A percentile compares a stretch with the other conserved stretches of the same genome.
phyloP scores from a whole-genome alignment of 2,888 invertebrate species.

The Acanthopleura granulata region DNA sequence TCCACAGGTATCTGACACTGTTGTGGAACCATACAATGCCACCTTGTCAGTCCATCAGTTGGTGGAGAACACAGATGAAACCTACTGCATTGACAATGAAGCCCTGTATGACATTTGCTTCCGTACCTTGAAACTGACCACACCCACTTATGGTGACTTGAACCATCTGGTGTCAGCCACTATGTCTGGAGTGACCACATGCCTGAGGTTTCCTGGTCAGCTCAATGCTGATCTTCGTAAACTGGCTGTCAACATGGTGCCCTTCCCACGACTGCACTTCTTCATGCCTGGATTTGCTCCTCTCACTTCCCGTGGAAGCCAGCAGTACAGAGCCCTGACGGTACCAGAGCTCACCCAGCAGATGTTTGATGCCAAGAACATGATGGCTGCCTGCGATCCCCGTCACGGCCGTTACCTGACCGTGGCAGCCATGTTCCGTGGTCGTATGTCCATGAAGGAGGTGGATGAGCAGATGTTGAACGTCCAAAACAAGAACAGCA shows the following conservation, averaged over 20 bases:
- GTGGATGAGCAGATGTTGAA: constrained; percentile 2
- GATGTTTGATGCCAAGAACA: constrained; percentile 4
- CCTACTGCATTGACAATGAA: constrained; percentile 74
- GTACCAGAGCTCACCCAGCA: constrained; percentile 10
- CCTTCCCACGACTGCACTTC: constrained; percentile 90
- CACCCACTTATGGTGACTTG: not conserved
- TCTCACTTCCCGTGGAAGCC: constrained; percentile 8
- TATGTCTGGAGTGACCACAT: constrained; percentile 73
- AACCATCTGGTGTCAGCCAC: constrained; percentile 7
- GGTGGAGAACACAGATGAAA: constrained; percentile 69
- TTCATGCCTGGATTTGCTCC: constrained; percentile 81
- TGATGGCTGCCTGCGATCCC: constrained; percentile 4
- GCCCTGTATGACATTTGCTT: constrained; percentile 75
- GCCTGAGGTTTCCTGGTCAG: constrained; percentile 75
- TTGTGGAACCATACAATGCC: constrained; percentile 81
- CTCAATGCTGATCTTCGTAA: constrained; percentile 77
- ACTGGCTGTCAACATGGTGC: constrained; percentile 5
- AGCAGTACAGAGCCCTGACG: not conserved
- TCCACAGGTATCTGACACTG: constrained; percentile 78
- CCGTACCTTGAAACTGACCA: constrained; percentile 70
- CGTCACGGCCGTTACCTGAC: not conserved
- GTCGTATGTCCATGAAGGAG: constrained; percentile 7
- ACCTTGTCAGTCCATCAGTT: constrained; percentile 78
- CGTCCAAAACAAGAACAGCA: constrained; percentile 5
- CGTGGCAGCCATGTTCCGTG: constrained; percentile 5